These are phyloP conservation scores for Strigamia maritima DNA, from an alignment of 2,888 invertebrate species.

Conservation along the genomic window DNA sequence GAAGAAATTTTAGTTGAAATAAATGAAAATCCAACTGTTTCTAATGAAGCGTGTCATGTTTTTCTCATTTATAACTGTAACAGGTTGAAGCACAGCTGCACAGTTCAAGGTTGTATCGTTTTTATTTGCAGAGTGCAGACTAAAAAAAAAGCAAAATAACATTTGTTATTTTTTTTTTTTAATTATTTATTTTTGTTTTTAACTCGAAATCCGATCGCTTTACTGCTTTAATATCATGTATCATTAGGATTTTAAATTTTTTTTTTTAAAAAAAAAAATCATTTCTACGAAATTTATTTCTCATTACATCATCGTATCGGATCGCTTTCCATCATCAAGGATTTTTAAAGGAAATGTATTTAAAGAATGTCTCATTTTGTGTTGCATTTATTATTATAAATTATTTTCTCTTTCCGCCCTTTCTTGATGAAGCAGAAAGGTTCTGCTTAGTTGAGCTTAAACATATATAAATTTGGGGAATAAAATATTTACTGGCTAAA, in stretches of 20 bases:
- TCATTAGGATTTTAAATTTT: neutral
- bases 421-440: too few species aligned
- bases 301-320: neutral
- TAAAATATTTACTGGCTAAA: too few species aligned
- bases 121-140: neutral
- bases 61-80: neutral
- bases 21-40: neutral
- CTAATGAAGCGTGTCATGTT: neutral
- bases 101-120: neutral
- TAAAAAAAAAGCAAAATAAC: neutral
- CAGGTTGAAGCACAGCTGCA: slow-evolving; percentile 16
- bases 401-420: too few species aligned
- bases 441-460: too few species aligned
- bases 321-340: neutral
- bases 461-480: too few species aligned
- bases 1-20: neutral
- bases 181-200: neutral
- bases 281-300: neutral
- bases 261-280: neutral
- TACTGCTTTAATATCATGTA: too few species aligned
- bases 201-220: neutral
- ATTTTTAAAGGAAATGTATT: neutral
- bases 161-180: neutral
- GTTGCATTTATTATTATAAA: too few species aligned
- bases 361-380: too few species aligned